phyloP scores from a whole-genome alignment of 2,797 vertebrate species.

The Myotis daubentonii region DNA sequence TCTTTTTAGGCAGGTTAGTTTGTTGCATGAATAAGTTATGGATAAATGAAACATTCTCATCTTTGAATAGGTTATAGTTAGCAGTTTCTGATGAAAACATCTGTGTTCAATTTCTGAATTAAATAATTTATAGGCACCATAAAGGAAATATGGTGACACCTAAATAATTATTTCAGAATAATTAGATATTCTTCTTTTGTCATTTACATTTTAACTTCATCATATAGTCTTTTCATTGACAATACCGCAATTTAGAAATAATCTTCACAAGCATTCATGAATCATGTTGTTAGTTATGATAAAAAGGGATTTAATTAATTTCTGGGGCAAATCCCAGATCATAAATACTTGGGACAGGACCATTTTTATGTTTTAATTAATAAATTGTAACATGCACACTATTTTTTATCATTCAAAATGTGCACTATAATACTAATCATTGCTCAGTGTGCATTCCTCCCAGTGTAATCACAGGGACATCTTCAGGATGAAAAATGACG shows the following conservation, averaged over 20 bases:
- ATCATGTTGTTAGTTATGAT: conserved; percentile 52
- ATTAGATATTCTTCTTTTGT: conserved; percentile 19
- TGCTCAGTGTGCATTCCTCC: neutral
- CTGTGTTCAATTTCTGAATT: neutral
- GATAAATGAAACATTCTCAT: neutral
- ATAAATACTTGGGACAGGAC: conserved; percentile 43
- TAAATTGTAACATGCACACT: conserved; percentile 26
- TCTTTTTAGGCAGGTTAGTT: neutral
- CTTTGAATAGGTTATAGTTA: neutral
- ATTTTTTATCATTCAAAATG: conserved; percentile 43
- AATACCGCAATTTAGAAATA: conserved; percentile 56
- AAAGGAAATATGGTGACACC: neutral
- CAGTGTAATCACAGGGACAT: neutral
- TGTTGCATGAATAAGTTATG: neutral
- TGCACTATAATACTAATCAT: neutral
- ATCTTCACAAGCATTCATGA: conserved; percentile 43
- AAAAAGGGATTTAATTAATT: conserved; percentile 69
- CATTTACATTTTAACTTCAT: conserved; percentile 42
- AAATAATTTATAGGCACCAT: neutral
- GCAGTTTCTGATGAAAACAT: neutral
- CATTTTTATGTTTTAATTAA: conserved; percentile 64
- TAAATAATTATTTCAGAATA: conserved; percentile 49
- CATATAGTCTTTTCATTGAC: neutral
- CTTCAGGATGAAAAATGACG: conserved; percentile 18
- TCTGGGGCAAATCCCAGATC: conserved; percentile 68